Evolutionary conservation across 92 coral and sea anemone genomes (phyloP), one percentile per base, ranked within the genome.

Genomic region (Parazoanthus darwini): DNA sequence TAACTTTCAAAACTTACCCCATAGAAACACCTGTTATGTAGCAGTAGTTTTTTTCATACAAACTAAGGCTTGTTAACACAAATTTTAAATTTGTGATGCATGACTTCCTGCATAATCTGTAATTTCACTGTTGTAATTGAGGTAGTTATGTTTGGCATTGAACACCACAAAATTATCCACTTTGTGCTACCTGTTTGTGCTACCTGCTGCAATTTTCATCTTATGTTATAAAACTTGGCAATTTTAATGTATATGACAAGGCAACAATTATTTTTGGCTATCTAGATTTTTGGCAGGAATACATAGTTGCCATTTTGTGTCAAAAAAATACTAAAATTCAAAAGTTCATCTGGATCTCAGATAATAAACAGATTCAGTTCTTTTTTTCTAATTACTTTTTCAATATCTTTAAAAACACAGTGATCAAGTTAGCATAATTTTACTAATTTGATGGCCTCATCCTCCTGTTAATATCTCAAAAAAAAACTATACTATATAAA

Each of bases 271-370:
- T 78, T 78, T 78, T 78, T 78, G 81, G 81, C 81, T 78, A 78
- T 48, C 81, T 78, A 46, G 81, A 78, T 44, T 78, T 48, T 78
- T 78, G 58, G 65, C 22, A 37, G 81, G 65, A 78, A 78, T 78
- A 78, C 81, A 78, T 18, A 78, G 81, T 78, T 78, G 81, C 81
- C 81, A 78, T 78, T 78, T 78, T 78, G 81, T 78, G 81, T 78
- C 23, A 78, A 78, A 78, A 37, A 78, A 78, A 78, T 14, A 78
- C 81, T 78, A 44, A 46, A 44, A 78, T 77, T 77, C 81, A 73
- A 77, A 77, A 77, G 65, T 77, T 77, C 81, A 77, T 77, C 81
- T 75, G 79, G 54, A 75, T 75, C 79, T 75, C 79, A 75, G 79
- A 75, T 75, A 75, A 75, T 75, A 75, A 75, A 75, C 79, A 38